A percentile compares a stretch with the other conserved stretches of the same genome.
phyloP scores from a whole-genome alignment of 2,888 invertebrate genomes.

The Drosophila helvetica region DNA sequence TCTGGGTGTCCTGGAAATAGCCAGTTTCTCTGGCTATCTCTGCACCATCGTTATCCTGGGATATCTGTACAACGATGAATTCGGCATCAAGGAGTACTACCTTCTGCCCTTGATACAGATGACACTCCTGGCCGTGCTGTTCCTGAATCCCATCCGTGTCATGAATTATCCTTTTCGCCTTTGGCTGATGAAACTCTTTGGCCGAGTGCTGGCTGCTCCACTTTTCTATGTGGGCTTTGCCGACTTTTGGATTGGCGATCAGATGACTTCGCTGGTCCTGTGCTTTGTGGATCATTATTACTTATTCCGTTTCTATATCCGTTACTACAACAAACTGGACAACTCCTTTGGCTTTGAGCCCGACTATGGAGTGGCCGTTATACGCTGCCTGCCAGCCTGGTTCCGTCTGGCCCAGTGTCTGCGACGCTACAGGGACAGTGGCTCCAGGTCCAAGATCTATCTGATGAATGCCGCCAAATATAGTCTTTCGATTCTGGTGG shows the following conservation, averaged over 20 bases:
- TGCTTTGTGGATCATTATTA: conserved; percentile 96
- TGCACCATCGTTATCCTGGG: conserved; percentile 93
- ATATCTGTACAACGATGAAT: conserved; percentile 87
- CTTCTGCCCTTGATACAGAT: conserved; percentile 93
- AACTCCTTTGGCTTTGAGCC: conserved; percentile 84
- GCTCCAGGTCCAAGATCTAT: conserved; percentile 92
- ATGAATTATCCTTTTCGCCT: conserved; percentile 94
- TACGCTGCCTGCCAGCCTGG: conserved; percentile 97
- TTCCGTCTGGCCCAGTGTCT: conserved; percentile 98
- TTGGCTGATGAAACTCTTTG: conserved; percentile 92
- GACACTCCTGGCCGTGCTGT: conserved; percentile 89
- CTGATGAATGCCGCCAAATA: conserved; percentile 98
- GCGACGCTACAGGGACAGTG: conserved; percentile 95
- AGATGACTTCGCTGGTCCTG: conserved; percentile 94
- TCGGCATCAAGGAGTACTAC: conserved; percentile 89
- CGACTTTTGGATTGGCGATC: conserved; percentile 98
- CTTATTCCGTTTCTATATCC: conserved; percentile 93
- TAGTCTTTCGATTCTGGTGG: conserved; percentile 95
- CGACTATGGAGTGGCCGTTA: conserved; percentile 89
- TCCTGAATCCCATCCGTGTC: conserved; percentile 95
- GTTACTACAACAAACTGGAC: conserved; percentile 21
- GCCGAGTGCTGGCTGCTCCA: conserved; percentile 92
- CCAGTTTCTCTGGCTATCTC: conserved; percentile 94
- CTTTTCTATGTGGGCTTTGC: conserved; percentile 96
- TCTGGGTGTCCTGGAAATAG: conserved; percentile 94